A percentile compares a stretch with the other conserved stretches of the same genome.
phyloP scores from a whole-genome alignment of 2,113 vertebrate genomes.

The Eubucco bourcierii region DNA sequence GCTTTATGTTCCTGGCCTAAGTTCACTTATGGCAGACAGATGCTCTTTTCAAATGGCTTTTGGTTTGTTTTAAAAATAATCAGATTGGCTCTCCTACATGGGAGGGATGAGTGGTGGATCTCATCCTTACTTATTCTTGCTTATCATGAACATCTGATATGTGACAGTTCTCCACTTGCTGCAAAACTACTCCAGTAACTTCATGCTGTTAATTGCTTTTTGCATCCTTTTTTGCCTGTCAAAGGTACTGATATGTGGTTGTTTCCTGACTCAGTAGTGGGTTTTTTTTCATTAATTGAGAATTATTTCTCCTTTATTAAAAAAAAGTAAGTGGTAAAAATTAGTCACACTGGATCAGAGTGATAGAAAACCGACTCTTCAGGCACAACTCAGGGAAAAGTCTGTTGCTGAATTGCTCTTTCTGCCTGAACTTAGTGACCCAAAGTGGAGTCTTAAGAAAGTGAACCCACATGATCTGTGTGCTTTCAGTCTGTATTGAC shows the following conservation, averaged over 20 bases:
- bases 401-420: not conserved
- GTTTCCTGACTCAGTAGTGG: not conserved
- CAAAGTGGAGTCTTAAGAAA: not conserved
- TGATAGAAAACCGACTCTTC: not conserved
- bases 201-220: not conserved
- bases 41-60: not conserved
- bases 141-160: not conserved
- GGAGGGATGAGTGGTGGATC: not conserved
- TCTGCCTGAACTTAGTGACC: not conserved
- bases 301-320: not conserved
- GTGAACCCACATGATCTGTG: not conserved
- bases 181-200: not conserved
- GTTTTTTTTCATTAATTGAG: not conserved
- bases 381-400: not conserved
- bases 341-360: not conserved
- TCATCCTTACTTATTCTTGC: not conserved
- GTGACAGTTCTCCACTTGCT: not conserved
- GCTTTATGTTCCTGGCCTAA: not conserved
- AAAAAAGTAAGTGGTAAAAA: not conserved
- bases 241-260: not conserved
- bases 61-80: conserved; percentile 3
- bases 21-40: not conserved
- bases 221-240: not conserved
- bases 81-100: not conserved
- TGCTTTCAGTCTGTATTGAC: not conserved